A percentile compares a stretch with the other conserved stretches of the same genome.
Evolutionary conservation across 92 coral and sea anemone genomes (phyloP).

Genomic region (Anthopleura xanthogrammica): DNA sequence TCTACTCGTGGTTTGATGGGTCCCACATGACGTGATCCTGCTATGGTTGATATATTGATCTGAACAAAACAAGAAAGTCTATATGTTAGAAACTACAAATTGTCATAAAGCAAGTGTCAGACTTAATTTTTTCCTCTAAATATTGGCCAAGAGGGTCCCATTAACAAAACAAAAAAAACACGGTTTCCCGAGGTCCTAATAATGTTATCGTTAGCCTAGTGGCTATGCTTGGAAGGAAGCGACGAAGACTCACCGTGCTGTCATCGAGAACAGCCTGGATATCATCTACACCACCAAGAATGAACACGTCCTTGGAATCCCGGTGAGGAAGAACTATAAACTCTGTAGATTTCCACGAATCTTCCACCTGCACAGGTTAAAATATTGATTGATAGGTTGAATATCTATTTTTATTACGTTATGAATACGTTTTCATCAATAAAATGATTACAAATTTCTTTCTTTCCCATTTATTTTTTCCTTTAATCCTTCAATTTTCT

Average conservation of each 20-base stretch:
- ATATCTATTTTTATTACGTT: too few species aligned
- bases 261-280: conserved; percentile 94
- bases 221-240: not conserved
- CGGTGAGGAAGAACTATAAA: conserved; percentile 97
- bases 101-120: too few species aligned
- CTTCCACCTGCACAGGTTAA: conserved; percentile 72
- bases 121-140: too few species aligned
- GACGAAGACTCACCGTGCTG: conserved; percentile 69
- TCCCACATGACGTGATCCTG: conserved; percentile 98
- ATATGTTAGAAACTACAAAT: not conserved
- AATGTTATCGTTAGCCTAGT: not conserved
- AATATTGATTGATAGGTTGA: not conserved
- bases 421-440: too few species aligned
- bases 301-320: conserved; percentile 96
- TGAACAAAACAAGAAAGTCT: not conserved
- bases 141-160: too few species aligned
- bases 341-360: conserved; percentile 96
- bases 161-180: too few species aligned
- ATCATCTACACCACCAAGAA: conserved; percentile 96
- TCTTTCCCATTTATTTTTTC: too few species aligned
- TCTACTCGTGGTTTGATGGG: conserved; percentile 97
- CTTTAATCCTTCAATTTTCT: too few species aligned
- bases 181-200: too few species aligned
- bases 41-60: conserved; percentile 96
- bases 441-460: too few species aligned